phyloP scores from a whole-genome alignment of 2,113 vertebrate species.

The Xiphorhynchus elegans region DNA sequence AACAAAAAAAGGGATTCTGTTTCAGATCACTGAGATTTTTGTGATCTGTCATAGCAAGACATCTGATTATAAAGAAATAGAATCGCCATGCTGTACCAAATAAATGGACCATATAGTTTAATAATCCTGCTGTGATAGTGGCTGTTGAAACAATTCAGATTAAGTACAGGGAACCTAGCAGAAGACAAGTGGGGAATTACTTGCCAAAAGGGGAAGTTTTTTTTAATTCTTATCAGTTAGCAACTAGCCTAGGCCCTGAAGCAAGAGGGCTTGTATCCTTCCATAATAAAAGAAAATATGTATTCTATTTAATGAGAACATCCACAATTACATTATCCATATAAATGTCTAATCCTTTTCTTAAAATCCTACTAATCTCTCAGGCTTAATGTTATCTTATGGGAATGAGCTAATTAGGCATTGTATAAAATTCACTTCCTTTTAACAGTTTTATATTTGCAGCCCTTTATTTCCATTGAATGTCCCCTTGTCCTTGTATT shows the following conservation, averaged over 20 bases:
- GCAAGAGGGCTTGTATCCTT: constrained; percentile 16
- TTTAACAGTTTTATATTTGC: constrained; percentile 4
- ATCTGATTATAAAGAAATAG: neutral
- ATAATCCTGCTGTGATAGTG: neutral
- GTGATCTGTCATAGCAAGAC: neutral
- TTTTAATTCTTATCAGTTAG: constrained; percentile 37
- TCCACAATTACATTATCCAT: constrained; percentile 53
- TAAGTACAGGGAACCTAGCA: constrained; percentile 1
- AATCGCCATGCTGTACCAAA: neutral
- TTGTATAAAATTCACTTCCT: constrained; percentile 8
- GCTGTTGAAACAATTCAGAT: neutral
- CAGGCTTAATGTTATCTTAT: constrained; percentile 43
- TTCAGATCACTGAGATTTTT: neutral
- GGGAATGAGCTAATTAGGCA: constrained; percentile 58
- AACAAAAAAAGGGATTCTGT: neutral
- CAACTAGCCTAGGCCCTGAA: constrained; percentile 5
- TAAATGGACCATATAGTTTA: neutral
- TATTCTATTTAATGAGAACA: constrained; percentile 51
- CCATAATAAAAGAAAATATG: constrained; percentile 46
- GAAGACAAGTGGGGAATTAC: neutral
- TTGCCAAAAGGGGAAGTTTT: neutral
- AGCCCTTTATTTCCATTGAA: constrained; percentile 20
- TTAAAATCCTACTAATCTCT: constrained; percentile 64
- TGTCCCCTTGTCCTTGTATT: neutral
- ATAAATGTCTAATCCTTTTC: constrained; percentile 65